Evolutionary conservation across 64 coral and sea anemone species (phyloP), one percentile per base, ranked within the genome.

Genomic region (Acropora tenuis): DNA sequence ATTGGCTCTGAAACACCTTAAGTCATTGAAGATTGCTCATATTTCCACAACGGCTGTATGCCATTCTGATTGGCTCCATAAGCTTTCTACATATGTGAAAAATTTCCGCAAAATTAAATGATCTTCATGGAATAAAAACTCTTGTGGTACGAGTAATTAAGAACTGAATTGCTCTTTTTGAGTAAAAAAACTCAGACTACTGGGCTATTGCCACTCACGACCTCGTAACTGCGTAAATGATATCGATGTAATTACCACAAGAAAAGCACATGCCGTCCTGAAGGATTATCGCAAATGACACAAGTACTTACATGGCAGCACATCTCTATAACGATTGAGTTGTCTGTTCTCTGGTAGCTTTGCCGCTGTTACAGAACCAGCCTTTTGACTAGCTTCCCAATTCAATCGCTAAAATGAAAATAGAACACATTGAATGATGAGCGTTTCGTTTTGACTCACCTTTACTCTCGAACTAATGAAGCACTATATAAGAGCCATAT

Each of bases 241-340:
- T 7, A 10, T 55, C 10, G 52, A 55, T 10, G 5, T 55, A 10
- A 55, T 7, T 7, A 55, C 6, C 10, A 44, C 16, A 83, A 13
- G 5, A 4, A 12, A 43, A 50, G 30, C 18, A 40, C 59, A 15
- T 17, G 46, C 9, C 41, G 69, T 18, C 77, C 17, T 41, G 16
- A 8, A 16, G 79, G 73, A 48, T 49, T 67, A 41, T 13, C 41
- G 20, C 69, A 15, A 11, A 47, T 76, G 48, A 45, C 58, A 97
- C 4, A 9, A 4, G 4, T 55, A 55, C 95, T 97, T 90, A 97
- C 95, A 97, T 83, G 95, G 95, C 48, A 97, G 80, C 75, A 97
- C 95, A 82, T 97, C 95, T 50, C 95, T 93, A 69, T 97, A 97
- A 63, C 95, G 87, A 78, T 97, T 97, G 2, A 94, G 74, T 43